These are phyloP conservation scores for Anthrax anthrax DNA, from an alignment of 2,888 invertebrate genomes.

Conservation along the genomic window DNA sequence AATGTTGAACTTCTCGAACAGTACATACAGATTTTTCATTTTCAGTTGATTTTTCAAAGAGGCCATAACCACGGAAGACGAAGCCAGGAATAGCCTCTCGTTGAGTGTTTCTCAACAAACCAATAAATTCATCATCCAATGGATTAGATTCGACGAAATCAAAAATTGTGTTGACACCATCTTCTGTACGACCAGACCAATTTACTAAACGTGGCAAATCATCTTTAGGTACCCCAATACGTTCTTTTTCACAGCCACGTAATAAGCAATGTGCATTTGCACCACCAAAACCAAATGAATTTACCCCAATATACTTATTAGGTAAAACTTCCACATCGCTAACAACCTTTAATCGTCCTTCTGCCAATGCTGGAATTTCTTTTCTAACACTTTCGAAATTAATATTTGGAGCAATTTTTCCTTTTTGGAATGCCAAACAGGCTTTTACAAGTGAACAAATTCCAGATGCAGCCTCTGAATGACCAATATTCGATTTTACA, in stretches of 20 bases:
- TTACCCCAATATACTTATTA: slow-evolving; percentile 66
- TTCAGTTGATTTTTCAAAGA: slow-evolving; percentile 29
- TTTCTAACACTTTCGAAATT: slow-evolving; percentile 53
- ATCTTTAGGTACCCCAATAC: slow-evolving; percentile 46
- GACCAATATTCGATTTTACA: slow-evolving; percentile 88
- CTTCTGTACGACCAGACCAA: slow-evolving; percentile 66
- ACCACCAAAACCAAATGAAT: slow-evolving; percentile 91
- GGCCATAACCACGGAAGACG: slow-evolving; percentile 59
- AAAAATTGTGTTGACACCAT: slow-evolving; percentile 51
- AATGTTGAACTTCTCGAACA: slow-evolving; percentile 42
- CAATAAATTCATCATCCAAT: slow-evolving; percentile 46
- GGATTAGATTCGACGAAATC: slow-evolving; percentile 46
- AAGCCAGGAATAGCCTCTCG: slow-evolving; percentile 45
- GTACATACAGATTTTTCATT: slow-evolving; percentile 23
- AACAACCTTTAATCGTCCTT: slow-evolving; percentile 55
- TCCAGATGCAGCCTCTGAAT: slow-evolving; percentile 76
- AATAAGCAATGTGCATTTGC: slow-evolving; percentile 48
- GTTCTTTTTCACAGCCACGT: slow-evolving; percentile 25
- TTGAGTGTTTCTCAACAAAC: slow-evolving; percentile 45
- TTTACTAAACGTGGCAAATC: slow-evolving; percentile 57
- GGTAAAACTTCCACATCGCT: slow-evolving; percentile 53
- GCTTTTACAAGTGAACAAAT: slow-evolving; percentile 72
- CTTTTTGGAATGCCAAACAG: slow-evolving; percentile 65
- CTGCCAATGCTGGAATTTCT: slow-evolving; percentile 44
- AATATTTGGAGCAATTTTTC: slow-evolving; percentile 72